These are phyloP conservation scores for Halcyon badia DNA, from an alignment of 2,797 vertebrate genomes.

Conservation along the genomic window DNA sequence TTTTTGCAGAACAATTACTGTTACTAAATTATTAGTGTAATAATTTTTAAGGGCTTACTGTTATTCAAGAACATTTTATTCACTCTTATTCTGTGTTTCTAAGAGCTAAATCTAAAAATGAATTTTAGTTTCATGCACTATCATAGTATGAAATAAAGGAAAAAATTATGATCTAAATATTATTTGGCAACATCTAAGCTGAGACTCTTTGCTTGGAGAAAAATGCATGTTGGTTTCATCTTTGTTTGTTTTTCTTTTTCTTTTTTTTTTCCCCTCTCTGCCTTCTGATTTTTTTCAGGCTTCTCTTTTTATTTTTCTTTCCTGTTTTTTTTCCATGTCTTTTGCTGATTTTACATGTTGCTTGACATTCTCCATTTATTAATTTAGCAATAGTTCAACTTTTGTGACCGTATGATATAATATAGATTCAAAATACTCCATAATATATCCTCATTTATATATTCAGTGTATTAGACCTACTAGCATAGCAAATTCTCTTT, in stretches of 20 bases:
- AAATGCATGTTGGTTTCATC: not conserved
- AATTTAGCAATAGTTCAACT: not conserved
- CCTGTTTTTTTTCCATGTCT: no score
- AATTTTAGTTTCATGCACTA: not conserved
- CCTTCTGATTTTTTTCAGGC: fast-evolving
- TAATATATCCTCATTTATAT: not conserved
- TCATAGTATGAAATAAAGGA: not conserved
- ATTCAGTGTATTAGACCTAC: not conserved
- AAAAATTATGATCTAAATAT: not conserved
- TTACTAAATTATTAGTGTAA: not conserved
- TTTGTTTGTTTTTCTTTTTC: not conserved
- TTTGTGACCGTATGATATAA: not conserved
- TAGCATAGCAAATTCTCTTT: not conserved
- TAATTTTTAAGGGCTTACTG: not conserved
- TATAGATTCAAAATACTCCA: not conserved
- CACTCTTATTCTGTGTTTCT: not conserved
- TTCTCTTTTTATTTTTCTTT: not conserved
- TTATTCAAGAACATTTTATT: not conserved
- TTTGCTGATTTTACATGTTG: not conserved
- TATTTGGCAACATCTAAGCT: not conserved
- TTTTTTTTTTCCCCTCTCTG: fast-evolving
- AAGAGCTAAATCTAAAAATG: not conserved
- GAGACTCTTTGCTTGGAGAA: not conserved
- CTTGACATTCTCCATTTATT: not conserved
- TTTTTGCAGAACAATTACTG: not conserved